phyloP scores from a whole-genome alignment of 2,797 vertebrate species.

The Columba guinea region DNA sequence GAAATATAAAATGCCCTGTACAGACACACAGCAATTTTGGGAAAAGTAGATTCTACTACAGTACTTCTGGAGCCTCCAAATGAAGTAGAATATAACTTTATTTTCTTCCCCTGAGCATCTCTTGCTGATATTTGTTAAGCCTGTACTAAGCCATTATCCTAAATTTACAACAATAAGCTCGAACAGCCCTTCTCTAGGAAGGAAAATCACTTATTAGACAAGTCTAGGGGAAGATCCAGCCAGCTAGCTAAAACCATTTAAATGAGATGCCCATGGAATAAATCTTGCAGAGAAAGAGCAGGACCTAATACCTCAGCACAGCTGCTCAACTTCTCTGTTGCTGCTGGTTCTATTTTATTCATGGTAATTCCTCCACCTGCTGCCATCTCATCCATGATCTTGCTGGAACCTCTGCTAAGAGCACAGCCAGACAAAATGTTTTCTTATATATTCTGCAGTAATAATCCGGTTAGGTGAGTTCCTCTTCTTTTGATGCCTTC shows the following conservation, averaged over 20 bases:
- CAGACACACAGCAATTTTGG: background rate
- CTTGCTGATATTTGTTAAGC: background rate
- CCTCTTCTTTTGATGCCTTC: background rate
- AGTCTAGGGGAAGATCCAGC: background rate
- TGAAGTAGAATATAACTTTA: background rate
- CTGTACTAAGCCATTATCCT: background rate
- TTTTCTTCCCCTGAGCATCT: background rate
- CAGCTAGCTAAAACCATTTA: background rate
- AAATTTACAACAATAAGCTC: background rate
- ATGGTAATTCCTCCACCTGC: background rate
- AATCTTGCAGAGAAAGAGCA: background rate
- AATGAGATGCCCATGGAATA: background rate
- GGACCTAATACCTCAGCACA: background rate
- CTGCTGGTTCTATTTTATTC: conserved; percentile 38
- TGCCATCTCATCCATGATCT: background rate
- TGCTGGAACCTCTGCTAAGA: background rate
- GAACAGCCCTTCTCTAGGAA: background rate
- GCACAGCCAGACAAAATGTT: background rate
- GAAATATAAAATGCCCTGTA: background rate
- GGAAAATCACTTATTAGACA: background rate
- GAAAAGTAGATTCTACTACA: background rate
- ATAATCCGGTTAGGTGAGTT: background rate
- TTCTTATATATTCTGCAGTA: background rate
- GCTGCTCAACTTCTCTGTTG: background rate
- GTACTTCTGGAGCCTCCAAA: background rate